Conservation (phyloP, 2,113 vertebrate genomes). For the Chaetorhynchus papuensis region DNA sequence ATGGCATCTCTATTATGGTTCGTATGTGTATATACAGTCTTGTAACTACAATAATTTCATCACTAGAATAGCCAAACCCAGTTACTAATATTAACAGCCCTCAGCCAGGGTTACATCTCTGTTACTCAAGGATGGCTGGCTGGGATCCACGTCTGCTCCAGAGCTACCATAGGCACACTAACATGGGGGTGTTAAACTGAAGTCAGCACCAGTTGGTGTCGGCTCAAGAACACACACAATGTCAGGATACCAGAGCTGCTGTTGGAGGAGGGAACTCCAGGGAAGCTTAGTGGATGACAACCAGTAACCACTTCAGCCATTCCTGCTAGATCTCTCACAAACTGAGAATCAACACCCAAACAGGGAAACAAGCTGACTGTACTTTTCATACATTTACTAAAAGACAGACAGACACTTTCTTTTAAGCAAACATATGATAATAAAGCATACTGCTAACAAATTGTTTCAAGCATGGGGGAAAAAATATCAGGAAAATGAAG, state of each 20-base stretch:
- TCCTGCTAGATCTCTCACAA: not conserved
- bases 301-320: not conserved
- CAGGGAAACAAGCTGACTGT: not conserved
- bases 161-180: not conserved
- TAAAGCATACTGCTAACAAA: not conserved
- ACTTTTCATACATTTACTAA: not conserved
- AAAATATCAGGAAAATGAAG: not conserved
- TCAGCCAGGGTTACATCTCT: not conserved
- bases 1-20: not conserved
- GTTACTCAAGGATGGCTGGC: not conserved
- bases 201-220: not conserved
- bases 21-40: not conserved
- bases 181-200: not conserved
- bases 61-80: not conserved
- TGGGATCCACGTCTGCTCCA: not conserved
- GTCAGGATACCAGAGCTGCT: not conserved
- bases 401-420: not conserved
- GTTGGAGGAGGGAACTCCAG: not conserved
- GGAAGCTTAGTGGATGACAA: not conserved
- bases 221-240: not conserved
- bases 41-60: conserved; percentile 7
- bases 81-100: not conserved
- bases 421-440: not conserved
- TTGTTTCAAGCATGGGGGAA: not conserved
- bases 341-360: not conserved